A percentile compares a stretch with the other conserved stretches of the same genome.
Evolutionary conservation across 2,797 vertebrate genomes (phyloP).

Genomic region (Myiothlypis chrysogaster): DNA sequence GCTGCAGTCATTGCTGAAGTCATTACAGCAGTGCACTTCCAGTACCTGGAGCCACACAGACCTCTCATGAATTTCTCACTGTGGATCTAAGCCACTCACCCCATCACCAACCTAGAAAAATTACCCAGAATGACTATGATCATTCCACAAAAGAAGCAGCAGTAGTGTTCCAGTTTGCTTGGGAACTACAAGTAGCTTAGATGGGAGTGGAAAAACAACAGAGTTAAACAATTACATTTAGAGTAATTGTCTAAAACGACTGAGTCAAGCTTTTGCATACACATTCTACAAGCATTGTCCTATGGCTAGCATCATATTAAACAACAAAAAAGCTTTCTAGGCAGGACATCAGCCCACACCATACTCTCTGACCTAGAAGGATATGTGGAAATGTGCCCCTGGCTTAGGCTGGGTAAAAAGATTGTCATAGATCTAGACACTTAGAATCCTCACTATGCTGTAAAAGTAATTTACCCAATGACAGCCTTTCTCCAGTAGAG

Average conservation of each 20-base stretch:
- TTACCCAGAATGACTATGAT: neutral
- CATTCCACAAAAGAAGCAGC: neutral
- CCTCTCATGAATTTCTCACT: fast-evolving
- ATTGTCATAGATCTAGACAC: neutral
- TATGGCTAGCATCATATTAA: neutral
- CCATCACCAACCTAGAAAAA: neutral
- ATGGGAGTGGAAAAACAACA: neutral
- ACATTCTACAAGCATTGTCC: neutral
- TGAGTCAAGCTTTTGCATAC: neutral
- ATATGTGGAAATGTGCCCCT: neutral
- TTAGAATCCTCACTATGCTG: neutral
- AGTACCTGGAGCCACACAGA: fast-evolving
- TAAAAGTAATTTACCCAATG: neutral
- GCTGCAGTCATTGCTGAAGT: neutral
- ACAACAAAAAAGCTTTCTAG: neutral
- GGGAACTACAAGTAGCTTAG: neutral
- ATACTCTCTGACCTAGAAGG: neutral
- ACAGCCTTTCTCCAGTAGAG: neutral
- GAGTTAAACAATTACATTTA: neutral
- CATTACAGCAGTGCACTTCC: neutral
- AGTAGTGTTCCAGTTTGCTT: neutral
- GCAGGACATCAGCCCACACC: neutral
- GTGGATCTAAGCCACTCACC: neutral
- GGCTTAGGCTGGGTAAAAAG: neutral
- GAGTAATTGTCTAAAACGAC: neutral